Percentiles rank a stretch among this genome's conserved stretches.
Evolutionary conservation across 2,888 invertebrate species (phyloP).

Genomic region (Ophonus ardosiacus): DNA sequence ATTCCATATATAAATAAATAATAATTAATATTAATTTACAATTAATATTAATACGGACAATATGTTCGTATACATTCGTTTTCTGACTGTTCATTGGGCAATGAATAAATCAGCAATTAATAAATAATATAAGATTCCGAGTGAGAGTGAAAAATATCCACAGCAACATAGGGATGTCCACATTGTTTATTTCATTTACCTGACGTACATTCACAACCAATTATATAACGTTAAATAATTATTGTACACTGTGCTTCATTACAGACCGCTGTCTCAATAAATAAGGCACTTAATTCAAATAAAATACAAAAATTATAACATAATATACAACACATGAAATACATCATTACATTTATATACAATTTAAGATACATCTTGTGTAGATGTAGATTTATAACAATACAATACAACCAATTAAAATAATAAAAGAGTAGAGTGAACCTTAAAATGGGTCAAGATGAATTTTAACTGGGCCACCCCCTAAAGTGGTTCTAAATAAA

Average conservation of each 20-base stretch:
- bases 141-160: constrained; percentile 50
- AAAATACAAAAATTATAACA: constrained; percentile 57
- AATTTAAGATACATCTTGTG: constrained; percentile 46
- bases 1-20: constrained; percentile 58
- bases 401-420: constrained; percentile 35
- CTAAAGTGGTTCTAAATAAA: no score
- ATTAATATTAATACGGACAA: constrained; percentile 49
- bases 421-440: constrained; percentile 3
- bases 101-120: constrained; percentile 49
- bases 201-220: constrained; percentile 64
- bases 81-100: constrained; percentile 22
- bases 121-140: constrained; percentile 57
- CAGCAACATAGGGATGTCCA: constrained; percentile 63
- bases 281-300: constrained; percentile 63
- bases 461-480: no score
- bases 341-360: constrained; percentile 51
- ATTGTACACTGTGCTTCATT: constrained; percentile 61
- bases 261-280: constrained; percentile 59
- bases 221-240: constrained; percentile 61
- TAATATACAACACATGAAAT: constrained; percentile 54
- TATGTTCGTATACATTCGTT: constrained; percentile 52
- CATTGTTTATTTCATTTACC: constrained; percentile 57
- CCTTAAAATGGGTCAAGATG: no score
- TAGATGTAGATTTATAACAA: background rate
- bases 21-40: constrained; percentile 59